Evolutionary conservation across 1,140 invertebrate genomes (phyloP), one percentile per base, ranked within the genome.

Genomic region (Drosophila bipectinata): DNA sequence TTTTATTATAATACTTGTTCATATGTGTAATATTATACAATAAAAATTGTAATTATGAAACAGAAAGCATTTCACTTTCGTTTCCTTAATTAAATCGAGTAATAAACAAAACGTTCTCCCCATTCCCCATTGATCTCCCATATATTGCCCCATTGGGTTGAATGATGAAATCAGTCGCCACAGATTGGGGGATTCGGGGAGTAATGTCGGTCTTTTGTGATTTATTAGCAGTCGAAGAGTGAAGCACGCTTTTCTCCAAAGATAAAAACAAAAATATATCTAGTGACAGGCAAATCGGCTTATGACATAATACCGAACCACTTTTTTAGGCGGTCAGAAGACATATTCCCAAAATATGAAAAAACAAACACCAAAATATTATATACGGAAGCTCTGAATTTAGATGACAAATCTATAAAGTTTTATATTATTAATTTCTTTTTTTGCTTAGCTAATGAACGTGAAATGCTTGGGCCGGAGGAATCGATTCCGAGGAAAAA

Each of bases 261-360:
- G 26, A 28, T 14, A 32, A 59, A 41, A 59, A 21, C 15, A 67
- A 56, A 63, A 18, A 47, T 37, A 32, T 6, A 49, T 15, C 81
- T 87, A 81, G 87, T 87, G 83, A 87, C 78, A 71, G 37, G 18
- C 69, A 77, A 85, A 85, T 85, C 81, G 82, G 81, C 81, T 85
- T 85, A 85, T 85, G 81, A 85, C 74, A 85, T 87, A 85, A 85
- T 87, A 48, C 47, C 51, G 52, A 72, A 75, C 64, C 32, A 51
- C 54, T 52, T 55, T 52, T 55, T 69, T 52, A 26, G 61, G 64
- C 44, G 63, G 58, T 67, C 63, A 51, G 47, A 34, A 64, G 41
- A 63, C 34, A 58, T 32, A 60, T 49, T 24, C 47, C 39, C 28
- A 41, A 26, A 54, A 72, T 49, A 71, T 3, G 4, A 10, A 37